Evolutionary conservation across 2,888 invertebrate genomes (phyloP).

Genomic region (Nysson spinosus): DNA sequence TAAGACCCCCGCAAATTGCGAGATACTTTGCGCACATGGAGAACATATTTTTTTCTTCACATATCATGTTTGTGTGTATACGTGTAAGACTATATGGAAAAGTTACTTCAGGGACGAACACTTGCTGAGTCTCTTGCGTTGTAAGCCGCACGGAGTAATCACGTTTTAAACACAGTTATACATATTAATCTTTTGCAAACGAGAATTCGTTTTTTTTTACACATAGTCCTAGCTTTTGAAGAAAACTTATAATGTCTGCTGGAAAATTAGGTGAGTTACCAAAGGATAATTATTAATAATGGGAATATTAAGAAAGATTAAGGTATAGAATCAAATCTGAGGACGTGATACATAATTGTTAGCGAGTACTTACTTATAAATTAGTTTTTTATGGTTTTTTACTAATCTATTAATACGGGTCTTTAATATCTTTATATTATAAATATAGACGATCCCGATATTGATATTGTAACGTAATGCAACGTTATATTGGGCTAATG

Average conservation of each 20-base stretch:
- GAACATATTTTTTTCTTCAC: neutral
- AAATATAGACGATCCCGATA: too few relatives aligned
- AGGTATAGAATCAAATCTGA: too few relatives aligned
- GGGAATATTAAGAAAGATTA: neutral
- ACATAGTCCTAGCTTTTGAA: neutral
- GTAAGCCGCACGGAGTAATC: neutral
- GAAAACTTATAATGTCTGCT: conserved; percentile 48
- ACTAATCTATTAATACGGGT: too few relatives aligned
- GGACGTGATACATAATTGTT: too few relatives aligned
- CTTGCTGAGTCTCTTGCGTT: conserved; percentile 29
- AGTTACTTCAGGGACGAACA: conserved; percentile 20
- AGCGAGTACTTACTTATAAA: too few relatives aligned
- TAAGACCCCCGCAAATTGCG: conserved; percentile 36
- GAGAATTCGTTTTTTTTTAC: neutral
- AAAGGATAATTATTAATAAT: neutral
- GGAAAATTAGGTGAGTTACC: conserved; percentile 64
- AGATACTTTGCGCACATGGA: conserved; percentile 32
- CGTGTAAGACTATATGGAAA: conserved; percentile 13
- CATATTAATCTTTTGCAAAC: neutral
- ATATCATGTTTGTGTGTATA: neutral
- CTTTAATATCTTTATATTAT: too few relatives aligned
- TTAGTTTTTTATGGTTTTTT: too few relatives aligned
- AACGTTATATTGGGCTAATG: too few relatives aligned
- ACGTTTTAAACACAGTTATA: neutral
- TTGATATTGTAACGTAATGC: too few relatives aligned